phyloP scores from a whole-genome alignment of 2,888 invertebrate species.

The Conomelus anceps region DNA sequence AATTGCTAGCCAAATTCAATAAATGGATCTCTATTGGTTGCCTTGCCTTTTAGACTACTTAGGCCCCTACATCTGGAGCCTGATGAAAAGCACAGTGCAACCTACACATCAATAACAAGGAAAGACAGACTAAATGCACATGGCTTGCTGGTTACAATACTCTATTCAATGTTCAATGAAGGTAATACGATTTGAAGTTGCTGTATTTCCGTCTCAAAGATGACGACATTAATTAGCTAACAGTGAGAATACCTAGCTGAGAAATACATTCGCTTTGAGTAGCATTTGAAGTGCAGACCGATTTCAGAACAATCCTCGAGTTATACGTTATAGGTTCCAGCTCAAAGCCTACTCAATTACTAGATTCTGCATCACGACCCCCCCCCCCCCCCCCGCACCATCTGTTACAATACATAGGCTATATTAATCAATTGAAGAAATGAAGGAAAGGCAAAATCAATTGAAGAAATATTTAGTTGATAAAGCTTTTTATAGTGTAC shows the following conservation, averaged over 20 bases:
- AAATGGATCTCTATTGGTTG: background rate
- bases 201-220: background rate
- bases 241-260: background rate
- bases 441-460: too few relatives aligned
- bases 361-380: background rate
- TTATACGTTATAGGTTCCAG: background rate
- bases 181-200: background rate
- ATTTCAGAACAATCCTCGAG: background rate
- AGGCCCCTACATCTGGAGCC: background rate
- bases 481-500: too few relatives aligned
- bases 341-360: background rate
- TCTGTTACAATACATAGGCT: too few relatives aligned
- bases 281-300: background rate
- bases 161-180: background rate
- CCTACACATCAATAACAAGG: background rate
- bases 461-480: too few relatives aligned
- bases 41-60: background rate
- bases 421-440: too few relatives aligned
- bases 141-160: background rate
- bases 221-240: background rate
- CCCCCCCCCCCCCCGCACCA: too few relatives aligned
- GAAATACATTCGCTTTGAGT: background rate
- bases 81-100: background rate
- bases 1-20: too few relatives aligned
- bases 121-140: background rate